Evolutionary conservation across 2,113 vertebrate genomes (phyloP).

Genomic region (Cichladusa arquata): DNA sequence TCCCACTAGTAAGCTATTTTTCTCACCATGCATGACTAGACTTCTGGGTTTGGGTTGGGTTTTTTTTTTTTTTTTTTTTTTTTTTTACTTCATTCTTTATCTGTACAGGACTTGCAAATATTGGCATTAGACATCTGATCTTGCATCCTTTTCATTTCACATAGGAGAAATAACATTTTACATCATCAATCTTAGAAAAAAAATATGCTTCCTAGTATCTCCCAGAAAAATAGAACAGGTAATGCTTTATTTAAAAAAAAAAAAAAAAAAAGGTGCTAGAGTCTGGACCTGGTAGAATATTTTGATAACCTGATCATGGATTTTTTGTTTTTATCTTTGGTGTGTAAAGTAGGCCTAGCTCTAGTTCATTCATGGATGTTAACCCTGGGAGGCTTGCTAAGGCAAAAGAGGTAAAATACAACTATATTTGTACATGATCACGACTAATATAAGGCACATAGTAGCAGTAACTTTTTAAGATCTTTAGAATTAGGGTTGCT

Average conservation of each 20-base stretch:
- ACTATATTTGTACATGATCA: rapidly evolving
- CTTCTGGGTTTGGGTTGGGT: background rate
- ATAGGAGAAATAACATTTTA: background rate
- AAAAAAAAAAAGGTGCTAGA: background rate
- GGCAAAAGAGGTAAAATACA: background rate
- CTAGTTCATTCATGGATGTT: background rate
- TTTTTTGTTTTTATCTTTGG: background rate
- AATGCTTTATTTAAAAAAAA: background rate
- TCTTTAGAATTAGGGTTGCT: background rate
- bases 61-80: too few relatives aligned
- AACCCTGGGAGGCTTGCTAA: background rate
- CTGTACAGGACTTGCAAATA: background rate
- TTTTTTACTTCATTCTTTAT: background rate
- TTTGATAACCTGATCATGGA: background rate
- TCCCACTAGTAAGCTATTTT: background rate
- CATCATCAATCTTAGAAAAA: background rate
- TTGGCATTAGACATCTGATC: background rate
- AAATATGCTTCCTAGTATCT: background rate
- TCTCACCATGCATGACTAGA: background rate
- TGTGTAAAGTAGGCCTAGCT: background rate
- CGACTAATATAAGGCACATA: too few relatives aligned
- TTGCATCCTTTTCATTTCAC: background rate
- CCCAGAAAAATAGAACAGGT: background rate
- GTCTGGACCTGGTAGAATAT: background rate
- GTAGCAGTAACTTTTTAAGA: background rate